Evolutionary conservation across 2,888 invertebrate genomes (phyloP).

Genomic region (Drosophila fungiperda): DNA sequence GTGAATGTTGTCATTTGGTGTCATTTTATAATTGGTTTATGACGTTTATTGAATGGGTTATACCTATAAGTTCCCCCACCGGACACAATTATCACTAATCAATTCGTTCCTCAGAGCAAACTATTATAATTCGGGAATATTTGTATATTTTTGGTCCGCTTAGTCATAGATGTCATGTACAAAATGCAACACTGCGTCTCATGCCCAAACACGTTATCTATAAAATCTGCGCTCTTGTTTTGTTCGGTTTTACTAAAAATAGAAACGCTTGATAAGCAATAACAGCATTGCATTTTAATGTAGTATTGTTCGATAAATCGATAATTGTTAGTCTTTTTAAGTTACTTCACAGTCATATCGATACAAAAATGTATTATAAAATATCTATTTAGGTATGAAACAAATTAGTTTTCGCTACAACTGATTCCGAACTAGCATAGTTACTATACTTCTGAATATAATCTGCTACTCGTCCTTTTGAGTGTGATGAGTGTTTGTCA

Average conservation of each 20-base stretch:
- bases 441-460: neutral
- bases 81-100: too few relatives aligned
- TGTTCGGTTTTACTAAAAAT: neutral
- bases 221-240: neutral
- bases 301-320: neutral
- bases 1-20: neutral
- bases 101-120: too few relatives aligned
- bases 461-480: too few relatives aligned
- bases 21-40: neutral
- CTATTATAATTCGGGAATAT: too few relatives aligned
- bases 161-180: too few relatives aligned
- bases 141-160: neutral
- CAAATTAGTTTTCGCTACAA: too few relatives aligned
- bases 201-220: neutral
- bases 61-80: too few relatives aligned
- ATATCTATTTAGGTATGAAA: too few relatives aligned
- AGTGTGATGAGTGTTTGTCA: too few relatives aligned
- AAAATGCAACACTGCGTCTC: conserved; percentile 1
- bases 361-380: neutral
- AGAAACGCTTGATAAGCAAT: neutral
- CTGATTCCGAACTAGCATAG: neutral
- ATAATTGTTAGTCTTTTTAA: too few relatives aligned
- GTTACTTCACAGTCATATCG: too few relatives aligned
- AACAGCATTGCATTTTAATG: neutral
- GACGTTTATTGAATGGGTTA: too few relatives aligned